Conservation (phyloP, 2,888 invertebrate genomes). For the Phengaris arion region DNA sequence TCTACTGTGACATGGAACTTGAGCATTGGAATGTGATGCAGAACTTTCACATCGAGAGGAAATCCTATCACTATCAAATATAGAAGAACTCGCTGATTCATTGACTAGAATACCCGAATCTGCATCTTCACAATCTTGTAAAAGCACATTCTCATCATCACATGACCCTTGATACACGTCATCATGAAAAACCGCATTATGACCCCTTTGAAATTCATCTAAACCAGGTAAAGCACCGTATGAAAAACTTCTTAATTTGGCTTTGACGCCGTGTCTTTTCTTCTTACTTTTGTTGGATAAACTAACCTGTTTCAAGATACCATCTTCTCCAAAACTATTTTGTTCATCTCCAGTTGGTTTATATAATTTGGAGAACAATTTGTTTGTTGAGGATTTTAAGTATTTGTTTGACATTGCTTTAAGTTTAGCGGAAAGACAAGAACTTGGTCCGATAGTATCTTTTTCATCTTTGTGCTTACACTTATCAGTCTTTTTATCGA, state of each 20-base stretch:
- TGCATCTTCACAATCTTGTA: slow-evolving; percentile 84
- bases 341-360: slow-evolving; percentile 66
- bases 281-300: slow-evolving; percentile 61
- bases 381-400: slow-evolving; percentile 84
- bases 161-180: slow-evolving; percentile 74
- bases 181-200: slow-evolving; percentile 82
- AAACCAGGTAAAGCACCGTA: slow-evolving; percentile 86
- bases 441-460: slow-evolving; percentile 75
- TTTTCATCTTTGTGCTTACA: slow-evolving; percentile 68
- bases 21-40: slow-evolving; percentile 65
- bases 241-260: slow-evolving; percentile 84
- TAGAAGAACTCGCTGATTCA: slow-evolving; percentile 84
- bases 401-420: slow-evolving; percentile 87
- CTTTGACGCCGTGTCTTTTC: slow-evolving; percentile 68
- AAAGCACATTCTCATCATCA: slow-evolving; percentile 76
- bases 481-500: slow-evolving; percentile 74
- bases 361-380: slow-evolving; percentile 84
- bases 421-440: slow-evolving; percentile 84
- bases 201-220: slow-evolving; percentile 82
- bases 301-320: slow-evolving; percentile 56
- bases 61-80: slow-evolving; percentile 79
- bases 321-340: slow-evolving; percentile 52
- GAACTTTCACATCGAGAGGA: slow-evolving; percentile 77
- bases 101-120: slow-evolving; percentile 88
- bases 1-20: slow-evolving; percentile 66